These are phyloP conservation scores for Rhabdornis inornatus DNA, from an alignment of 2,113 vertebrate species.

Conservation along the genomic window DNA sequence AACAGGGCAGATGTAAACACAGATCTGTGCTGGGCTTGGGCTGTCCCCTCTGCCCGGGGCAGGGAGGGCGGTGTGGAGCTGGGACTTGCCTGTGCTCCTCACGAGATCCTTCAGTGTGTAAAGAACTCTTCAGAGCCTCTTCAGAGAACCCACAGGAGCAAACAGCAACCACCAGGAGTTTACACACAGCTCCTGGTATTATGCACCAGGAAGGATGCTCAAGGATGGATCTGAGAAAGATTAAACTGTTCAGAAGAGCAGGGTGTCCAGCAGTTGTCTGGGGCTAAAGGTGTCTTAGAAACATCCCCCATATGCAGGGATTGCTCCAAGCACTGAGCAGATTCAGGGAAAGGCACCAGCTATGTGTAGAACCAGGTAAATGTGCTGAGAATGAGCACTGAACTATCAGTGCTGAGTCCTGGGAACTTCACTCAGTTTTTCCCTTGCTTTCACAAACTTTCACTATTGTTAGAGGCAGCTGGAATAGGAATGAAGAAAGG, in stretches of 20 bases:
- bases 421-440: not conserved
- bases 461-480: not conserved
- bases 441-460: not conserved
- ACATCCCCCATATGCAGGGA: fast-evolving
- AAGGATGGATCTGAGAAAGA: not conserved
- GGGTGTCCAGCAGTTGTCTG: not conserved
- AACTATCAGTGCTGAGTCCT: not conserved
- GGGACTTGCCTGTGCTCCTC: not conserved
- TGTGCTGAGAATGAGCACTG: not conserved
- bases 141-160: not conserved
- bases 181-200: not conserved
- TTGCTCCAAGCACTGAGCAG: not conserved
- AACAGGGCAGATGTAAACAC: not conserved
- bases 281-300: not conserved
- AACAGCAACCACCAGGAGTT: not conserved
- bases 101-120: not conserved
- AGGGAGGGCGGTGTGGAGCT: not conserved
- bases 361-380: not conserved
- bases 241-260: not conserved
- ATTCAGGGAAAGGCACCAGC: not conserved
- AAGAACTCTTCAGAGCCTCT: not conserved
- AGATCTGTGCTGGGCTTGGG: not conserved
- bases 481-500: not conserved
- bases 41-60: not conserved
- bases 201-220: not conserved